A percentile compares a stretch with the other conserved stretches of the same genome.
phyloP scores from a whole-genome alignment of 2,888 invertebrate species.

The Netelia melanura region DNA sequence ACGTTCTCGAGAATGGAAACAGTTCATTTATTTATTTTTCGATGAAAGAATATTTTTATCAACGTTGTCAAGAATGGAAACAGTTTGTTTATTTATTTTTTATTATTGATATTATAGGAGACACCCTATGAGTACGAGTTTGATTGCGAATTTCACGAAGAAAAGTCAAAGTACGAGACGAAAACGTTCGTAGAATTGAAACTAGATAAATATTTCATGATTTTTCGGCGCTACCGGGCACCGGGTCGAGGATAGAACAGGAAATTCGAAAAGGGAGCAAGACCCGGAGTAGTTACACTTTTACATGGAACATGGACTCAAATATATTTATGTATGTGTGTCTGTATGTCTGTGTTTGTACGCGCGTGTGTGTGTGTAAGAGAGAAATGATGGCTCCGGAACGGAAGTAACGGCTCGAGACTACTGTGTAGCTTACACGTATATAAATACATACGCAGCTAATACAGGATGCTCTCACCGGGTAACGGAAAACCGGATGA shows the following conservation, averaged over 20 bases:
- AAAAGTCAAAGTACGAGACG: background rate
- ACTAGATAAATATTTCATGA: conserved; percentile 21
- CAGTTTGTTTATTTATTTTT: too few relatives aligned
- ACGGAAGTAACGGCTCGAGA: conserved; percentile 64
- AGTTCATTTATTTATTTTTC: too few relatives aligned
- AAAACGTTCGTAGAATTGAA: conserved; percentile 30
- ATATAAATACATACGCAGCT: conserved; percentile 8
- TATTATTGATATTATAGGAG: too few relatives aligned
- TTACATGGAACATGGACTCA: background rate
- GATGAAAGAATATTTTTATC: too few relatives aligned
- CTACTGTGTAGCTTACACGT: conserved; percentile 7
- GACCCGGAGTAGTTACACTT: conserved; percentile 4
- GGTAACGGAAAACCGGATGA: conserved; percentile 69
- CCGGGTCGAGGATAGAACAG: background rate
- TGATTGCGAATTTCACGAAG: background rate
- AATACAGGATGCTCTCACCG: conserved; percentile 44
- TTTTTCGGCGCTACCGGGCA: background rate
- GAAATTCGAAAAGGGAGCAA: conserved; percentile 16
- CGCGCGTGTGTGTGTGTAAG: background rate
- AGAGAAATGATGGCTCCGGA: conserved; percentile 11
- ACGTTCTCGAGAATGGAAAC: too few relatives aligned
- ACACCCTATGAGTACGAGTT: too few relatives aligned
- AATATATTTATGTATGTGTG: background rate
- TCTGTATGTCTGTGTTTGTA: background rate
- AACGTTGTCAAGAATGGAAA: too few relatives aligned